phyloP scores from a whole-genome alignment of 2,113 vertebrate species.

The Megalops atlanticus region DNA sequence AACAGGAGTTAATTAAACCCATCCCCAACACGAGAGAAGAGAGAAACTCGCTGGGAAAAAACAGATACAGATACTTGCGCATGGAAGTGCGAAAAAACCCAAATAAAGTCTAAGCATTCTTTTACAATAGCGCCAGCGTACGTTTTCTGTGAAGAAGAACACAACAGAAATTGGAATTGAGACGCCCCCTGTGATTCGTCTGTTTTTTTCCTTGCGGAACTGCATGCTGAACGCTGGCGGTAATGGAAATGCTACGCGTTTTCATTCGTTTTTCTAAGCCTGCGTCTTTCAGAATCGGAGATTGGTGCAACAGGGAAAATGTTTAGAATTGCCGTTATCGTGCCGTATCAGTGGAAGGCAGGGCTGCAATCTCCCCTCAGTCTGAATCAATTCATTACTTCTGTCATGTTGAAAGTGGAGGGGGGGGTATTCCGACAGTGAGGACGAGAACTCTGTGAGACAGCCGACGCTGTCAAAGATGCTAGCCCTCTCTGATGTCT shows the following conservation, averaged over 20 bases:
- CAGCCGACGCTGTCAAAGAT: too few relatives aligned
- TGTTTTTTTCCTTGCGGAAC: not conserved
- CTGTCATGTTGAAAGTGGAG: not conserved
- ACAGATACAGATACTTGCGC: too few relatives aligned
- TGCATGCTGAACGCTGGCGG: slow-evolving; percentile 41
- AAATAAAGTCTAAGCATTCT: too few relatives aligned
- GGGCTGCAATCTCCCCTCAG: not conserved
- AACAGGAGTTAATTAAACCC: too few relatives aligned
- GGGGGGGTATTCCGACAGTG: not conserved
- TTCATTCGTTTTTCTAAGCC: slow-evolving; percentile 47
- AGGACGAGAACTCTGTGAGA: not conserved
- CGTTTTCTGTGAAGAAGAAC: too few relatives aligned
- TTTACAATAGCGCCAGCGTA: too few relatives aligned
- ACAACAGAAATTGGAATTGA: too few relatives aligned
- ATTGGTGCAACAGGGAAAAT: not conserved
- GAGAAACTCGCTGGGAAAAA: too few relatives aligned
- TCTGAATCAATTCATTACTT: not conserved
- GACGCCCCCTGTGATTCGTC: not conserved
- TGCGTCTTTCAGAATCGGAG: slow-evolving; percentile 30
- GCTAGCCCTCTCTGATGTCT: too few relatives aligned
- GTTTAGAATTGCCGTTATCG: not conserved
- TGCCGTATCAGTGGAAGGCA: not conserved
- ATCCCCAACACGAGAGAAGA: too few relatives aligned
- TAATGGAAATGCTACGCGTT: slow-evolving; percentile 50
- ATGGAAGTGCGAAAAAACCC: too few relatives aligned